Conservation (phyloP, 2,888 invertebrate genomes). For the Atrina japonica region DNA sequence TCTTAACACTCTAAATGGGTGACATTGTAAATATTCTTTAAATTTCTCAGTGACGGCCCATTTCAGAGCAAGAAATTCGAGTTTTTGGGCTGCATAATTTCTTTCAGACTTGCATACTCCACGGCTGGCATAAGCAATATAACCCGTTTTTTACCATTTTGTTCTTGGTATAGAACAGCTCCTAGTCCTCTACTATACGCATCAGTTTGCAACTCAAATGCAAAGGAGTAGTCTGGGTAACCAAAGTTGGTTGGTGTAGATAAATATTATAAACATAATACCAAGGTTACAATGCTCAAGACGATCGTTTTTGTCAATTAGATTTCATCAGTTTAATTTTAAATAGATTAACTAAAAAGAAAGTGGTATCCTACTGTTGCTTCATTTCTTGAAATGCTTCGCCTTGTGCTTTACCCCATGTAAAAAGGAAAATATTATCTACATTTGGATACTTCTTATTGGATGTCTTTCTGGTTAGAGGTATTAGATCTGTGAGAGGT, state of each 20-base stretch:
- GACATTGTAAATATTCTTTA: no score
- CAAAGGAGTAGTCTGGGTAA: constrained; percentile 1
- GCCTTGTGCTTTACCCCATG: constrained; percentile 6
- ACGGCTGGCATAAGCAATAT: not conserved
- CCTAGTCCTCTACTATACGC: not conserved
- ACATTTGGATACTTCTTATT: not conserved
- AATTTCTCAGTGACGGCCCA: no score
- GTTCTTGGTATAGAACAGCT: constrained; percentile 20
- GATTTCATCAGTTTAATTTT: no score
- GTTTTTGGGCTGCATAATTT: not conserved
- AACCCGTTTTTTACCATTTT: not conserved
- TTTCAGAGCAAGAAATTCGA: no score
- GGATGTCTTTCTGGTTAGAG: no score
- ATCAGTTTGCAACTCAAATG: constrained; percentile 14
- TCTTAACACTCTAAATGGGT: not conserved
- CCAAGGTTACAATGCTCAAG: no score
- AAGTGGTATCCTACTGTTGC: no score
- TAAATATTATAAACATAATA: no score
- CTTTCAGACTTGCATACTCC: not conserved
- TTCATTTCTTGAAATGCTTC: constrained; percentile 11
- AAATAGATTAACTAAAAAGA: no score
- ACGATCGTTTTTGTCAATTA: no score
- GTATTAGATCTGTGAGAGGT: no score
- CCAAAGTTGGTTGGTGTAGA: constrained; percentile 10
- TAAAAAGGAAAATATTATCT: not conserved